Conservation (phyloP, 2,888 invertebrate species). For the Rhamphomyia laevipes region DNA sequence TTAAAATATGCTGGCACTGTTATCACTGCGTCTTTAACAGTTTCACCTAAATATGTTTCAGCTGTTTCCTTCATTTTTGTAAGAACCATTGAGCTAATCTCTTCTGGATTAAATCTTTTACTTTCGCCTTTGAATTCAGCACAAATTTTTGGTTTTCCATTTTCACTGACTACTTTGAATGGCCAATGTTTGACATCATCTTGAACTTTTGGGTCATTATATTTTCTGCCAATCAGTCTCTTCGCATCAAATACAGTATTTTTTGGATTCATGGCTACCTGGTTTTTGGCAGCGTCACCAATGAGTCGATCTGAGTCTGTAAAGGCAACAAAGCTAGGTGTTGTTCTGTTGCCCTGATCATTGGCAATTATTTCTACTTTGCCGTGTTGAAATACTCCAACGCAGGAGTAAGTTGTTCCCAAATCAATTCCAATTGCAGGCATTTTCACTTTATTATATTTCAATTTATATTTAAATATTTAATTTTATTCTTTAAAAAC, state of each 20-base stretch:
- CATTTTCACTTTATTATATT: constrained; percentile 33
- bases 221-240: constrained; percentile 82
- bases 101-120: constrained; percentile 80
- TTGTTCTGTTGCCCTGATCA: constrained; percentile 70
- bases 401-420: constrained; percentile 78
- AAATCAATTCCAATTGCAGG: constrained; percentile 72
- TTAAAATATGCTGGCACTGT: constrained; percentile 88
- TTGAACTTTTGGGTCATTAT: constrained; percentile 77
- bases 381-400: constrained; percentile 69
- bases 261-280: constrained; percentile 73
- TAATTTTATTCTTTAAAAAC: too few species aligned
- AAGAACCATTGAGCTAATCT: constrained; percentile 85
- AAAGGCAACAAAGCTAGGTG: constrained; percentile 68
- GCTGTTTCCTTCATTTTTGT: constrained; percentile 89
- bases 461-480: constrained; percentile 35
- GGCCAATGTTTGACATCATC: constrained; percentile 92
- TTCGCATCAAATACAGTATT: constrained; percentile 85
- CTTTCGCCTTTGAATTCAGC: constrained; percentile 79
- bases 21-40: constrained; percentile 71
- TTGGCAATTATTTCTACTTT: constrained; percentile 77
- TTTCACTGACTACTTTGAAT: constrained; percentile 72
- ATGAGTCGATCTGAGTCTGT: constrained; percentile 66
- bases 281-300: constrained; percentile 68
- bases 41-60: constrained; percentile 75
- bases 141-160: constrained; percentile 68